Conservation (phyloP, 2,888 invertebrate species). For the Cancer borealis region DNA sequence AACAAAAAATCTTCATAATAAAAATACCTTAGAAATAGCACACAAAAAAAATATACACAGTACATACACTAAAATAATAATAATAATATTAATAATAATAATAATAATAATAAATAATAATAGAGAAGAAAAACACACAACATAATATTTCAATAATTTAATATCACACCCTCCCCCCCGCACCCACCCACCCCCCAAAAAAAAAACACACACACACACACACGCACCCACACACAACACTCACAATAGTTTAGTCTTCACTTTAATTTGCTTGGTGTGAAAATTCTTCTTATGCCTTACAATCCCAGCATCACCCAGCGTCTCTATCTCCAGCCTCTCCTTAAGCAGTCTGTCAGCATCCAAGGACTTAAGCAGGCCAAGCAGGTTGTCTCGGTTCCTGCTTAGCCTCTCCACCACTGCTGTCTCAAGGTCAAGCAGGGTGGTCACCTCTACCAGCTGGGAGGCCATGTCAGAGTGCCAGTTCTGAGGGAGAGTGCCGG, state of each 20-base stretch:
- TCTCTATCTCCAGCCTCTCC: conserved; percentile 95
- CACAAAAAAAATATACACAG: too few relatives aligned
- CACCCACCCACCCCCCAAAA: too few relatives aligned
- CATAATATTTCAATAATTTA: too few relatives aligned
- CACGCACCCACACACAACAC: conserved; percentile 81
- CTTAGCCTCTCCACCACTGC: conserved; percentile 79
- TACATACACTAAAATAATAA: too few relatives aligned
- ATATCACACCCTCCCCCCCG: too few relatives aligned
- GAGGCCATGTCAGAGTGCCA: conserved; percentile 90
- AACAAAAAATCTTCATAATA: too few relatives aligned
- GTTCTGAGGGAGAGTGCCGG: conserved; percentile 82
- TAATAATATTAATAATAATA: too few relatives aligned
- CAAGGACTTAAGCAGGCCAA: conserved; percentile 57
- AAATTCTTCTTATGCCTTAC: conserved; percentile 91
- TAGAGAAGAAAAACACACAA: too few relatives aligned
- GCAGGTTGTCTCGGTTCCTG: conserved; percentile 71
- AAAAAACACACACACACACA: neutral
- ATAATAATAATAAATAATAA: too few relatives aligned
- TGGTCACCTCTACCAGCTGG: conserved; percentile 90
- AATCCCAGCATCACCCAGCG: conserved; percentile 93
- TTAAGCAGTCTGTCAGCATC: conserved; percentile 84
- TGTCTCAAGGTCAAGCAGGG: conserved; percentile 91
- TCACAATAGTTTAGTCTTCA: conserved; percentile 98
- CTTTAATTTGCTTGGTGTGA: conserved; percentile 97
- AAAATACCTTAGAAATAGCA: too few relatives aligned